Evolutionary conservation across 2,797 vertebrate genomes (phyloP).

Genomic region (Muscicapa comitata): DNA sequence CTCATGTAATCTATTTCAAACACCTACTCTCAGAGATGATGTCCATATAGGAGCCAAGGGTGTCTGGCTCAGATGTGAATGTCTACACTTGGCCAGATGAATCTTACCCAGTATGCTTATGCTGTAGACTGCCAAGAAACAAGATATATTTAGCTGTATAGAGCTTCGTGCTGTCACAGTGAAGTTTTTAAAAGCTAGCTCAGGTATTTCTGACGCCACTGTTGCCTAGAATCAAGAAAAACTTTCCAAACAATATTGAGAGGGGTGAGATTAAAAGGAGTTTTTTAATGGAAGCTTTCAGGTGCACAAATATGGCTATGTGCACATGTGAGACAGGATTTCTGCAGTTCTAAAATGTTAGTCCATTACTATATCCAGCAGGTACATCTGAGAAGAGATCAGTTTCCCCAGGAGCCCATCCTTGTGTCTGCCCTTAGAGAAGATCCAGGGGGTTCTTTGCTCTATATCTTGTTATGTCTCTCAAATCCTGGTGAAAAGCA

Average conservation of each 20-base stretch:
- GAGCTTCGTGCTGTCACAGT: not conserved
- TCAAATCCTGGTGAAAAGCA: not conserved
- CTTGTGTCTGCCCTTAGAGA: not conserved
- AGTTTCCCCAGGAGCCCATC: not conserved
- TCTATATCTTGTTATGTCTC: not conserved
- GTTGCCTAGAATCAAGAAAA: not conserved
- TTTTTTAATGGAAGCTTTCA: not conserved
- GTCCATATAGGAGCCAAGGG: slow-evolving; percentile 54
- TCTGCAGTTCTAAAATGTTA: not conserved
- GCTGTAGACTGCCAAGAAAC: slow-evolving; percentile 30
- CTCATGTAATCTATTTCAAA: slow-evolving; percentile 52
- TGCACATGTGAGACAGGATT: not conserved
- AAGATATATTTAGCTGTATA: slow-evolving; percentile 24
- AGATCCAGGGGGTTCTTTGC: not conserved
- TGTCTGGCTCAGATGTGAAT: slow-evolving; percentile 47
- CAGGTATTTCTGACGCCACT: slow-evolving; percentile 4
- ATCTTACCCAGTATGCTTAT: slow-evolving; percentile 28
- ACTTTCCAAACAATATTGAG: not conserved
- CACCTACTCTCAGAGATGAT: slow-evolving; percentile 31
- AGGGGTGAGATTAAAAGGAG: not conserved
- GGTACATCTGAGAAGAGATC: not conserved
- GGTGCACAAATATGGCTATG: not conserved
- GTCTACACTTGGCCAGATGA: slow-evolving; percentile 50
- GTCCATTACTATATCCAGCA: not conserved
- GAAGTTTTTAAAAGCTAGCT: not conserved